These are phyloP conservation scores for Habropoda laboriosa DNA, from an alignment of 1,140 invertebrate species.

Conservation along the genomic window DNA sequence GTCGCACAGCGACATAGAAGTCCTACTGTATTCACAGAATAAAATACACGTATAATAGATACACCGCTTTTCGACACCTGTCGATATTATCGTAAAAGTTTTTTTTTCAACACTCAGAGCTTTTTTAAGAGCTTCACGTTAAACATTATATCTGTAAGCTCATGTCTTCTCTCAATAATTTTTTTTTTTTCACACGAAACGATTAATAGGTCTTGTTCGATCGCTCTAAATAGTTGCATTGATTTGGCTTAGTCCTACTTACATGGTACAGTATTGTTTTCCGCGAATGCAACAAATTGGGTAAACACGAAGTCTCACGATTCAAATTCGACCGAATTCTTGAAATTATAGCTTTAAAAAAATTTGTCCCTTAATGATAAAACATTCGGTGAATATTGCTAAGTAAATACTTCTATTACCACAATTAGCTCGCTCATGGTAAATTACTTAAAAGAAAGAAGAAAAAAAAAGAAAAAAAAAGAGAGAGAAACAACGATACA, in stretches of 20 bases:
- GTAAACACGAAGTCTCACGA: constrained; percentile 66
- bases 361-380: neutral
- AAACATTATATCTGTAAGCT: constrained; percentile 60
- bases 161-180: constrained; percentile 42
- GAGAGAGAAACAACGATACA: too few species aligned
- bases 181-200: constrained; percentile 42
- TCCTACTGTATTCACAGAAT: constrained; percentile 69
- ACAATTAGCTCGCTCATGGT: neutral
- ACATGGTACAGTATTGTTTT: constrained; percentile 62
- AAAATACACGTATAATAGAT: constrained; percentile 69
- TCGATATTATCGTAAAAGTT: constrained; percentile 62
- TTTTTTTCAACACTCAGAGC: constrained; percentile 58
- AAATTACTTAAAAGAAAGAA: constrained; percentile 9
- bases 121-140: constrained; percentile 57
- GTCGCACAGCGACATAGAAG: constrained; percentile 70
- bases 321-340: constrained; percentile 27
- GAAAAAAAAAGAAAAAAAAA: too few species aligned
- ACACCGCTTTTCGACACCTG: constrained; percentile 59
- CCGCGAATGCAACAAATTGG: constrained; percentile 66
- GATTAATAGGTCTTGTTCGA: constrained; percentile 45
- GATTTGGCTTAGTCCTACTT: constrained; percentile 65
- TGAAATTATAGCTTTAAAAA: constrained; percentile 19
- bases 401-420: neutral
- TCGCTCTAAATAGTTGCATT: constrained; percentile 66
- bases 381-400: neutral